Conservation (phyloP, 1,140 invertebrate genomes). For the Galleria mellonella region DNA sequence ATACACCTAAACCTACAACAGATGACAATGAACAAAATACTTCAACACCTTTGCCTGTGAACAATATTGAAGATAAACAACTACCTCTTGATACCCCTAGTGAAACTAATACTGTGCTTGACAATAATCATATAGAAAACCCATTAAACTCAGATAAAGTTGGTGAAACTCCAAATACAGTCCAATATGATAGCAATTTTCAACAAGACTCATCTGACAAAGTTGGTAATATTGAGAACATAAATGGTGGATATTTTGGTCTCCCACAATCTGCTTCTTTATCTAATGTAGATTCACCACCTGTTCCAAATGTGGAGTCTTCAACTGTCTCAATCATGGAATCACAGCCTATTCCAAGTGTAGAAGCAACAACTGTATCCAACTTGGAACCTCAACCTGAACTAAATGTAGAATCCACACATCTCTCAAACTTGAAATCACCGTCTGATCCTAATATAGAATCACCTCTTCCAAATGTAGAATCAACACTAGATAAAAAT, state of each 20-base stretch:
- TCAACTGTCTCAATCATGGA: no score
- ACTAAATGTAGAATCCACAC: not conserved
- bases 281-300: no score
- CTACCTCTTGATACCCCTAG: constrained; percentile 5
- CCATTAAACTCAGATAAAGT: not conserved
- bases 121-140: constrained; percentile 7
- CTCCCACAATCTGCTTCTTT: not conserved
- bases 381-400: not conserved
- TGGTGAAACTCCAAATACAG: not conserved
- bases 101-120: constrained; percentile 9
- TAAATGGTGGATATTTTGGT: not conserved
- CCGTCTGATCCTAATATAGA: not conserved
- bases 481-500: not conserved
- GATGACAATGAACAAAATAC: constrained; percentile 23
- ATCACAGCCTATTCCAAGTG: not conserved
- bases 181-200: not conserved
- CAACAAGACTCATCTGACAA: no score
- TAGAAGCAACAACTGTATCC: not conserved
- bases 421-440: no score
- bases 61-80: constrained; percentile 14
- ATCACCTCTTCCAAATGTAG: not conserved
- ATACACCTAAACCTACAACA: constrained; percentile 10
- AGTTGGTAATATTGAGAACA: not conserved
- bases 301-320: no score
- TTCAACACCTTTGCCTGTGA: constrained; percentile 10